These are phyloP conservation scores for Lycopodina hypogea DNA, from an alignment of 37 sponge, comb jelly and placozoan species.

Conservation along the genomic window DNA sequence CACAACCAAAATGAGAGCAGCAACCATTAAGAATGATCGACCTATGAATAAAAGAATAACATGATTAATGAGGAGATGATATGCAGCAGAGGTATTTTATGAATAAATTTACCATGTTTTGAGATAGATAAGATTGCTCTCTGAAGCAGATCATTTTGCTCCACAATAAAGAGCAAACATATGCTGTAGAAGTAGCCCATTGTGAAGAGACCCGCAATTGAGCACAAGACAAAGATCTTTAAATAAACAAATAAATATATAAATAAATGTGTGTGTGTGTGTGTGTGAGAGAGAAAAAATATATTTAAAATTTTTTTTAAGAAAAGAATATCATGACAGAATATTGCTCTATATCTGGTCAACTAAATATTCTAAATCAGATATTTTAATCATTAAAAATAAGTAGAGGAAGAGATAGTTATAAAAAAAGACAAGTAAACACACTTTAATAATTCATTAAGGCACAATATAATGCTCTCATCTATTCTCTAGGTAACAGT, in stretches of 20 bases:
- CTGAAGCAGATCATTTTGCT: slow-evolving; percentile 81
- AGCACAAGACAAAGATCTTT: slow-evolving; percentile 35
- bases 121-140: slow-evolving; percentile 77
- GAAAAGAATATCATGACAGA: no score
- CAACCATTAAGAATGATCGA: slow-evolving; percentile 68
- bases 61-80: not conserved
- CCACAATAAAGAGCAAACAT: slow-evolving; percentile 76
- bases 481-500: no score
- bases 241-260: slow-evolving; percentile 4
- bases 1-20: slow-evolving; percentile 53
- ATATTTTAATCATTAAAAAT: no score
- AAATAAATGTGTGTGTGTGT: not conserved
- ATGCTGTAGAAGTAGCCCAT: slow-evolving; percentile 84
- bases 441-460: no score
- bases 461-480: no score
- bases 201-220: slow-evolving; percentile 57
- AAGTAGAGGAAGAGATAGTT: no score
- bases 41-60: not conserved
- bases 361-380: no score
- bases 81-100: no score
- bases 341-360: no score
- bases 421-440: no score
- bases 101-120: slow-evolving; percentile 69
- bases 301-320: no score
- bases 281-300: no score